Base-by-base conservation (phyloP, 2,888 invertebrate species). In the Pterostichus madidus region DNA sequence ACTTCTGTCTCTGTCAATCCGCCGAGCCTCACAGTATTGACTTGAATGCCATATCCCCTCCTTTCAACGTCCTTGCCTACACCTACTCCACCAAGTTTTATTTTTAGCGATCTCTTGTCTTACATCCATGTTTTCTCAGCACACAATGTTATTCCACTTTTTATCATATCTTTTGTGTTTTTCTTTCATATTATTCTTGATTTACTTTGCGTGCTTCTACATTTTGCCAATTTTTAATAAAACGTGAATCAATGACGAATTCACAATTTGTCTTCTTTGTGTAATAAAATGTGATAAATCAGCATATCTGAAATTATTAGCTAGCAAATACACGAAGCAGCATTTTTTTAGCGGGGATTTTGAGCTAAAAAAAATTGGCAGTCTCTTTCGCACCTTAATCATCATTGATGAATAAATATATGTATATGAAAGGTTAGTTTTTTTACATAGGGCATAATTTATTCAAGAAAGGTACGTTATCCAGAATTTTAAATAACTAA, bases 171-270 rank as follows among this genome's bases (percentile, higher is more conserved):
- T 35, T 64, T 39, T 3, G 32, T 64, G 32, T 35, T 13, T 64
- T 64, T 2, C 35, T 64, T 64, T 64, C 35, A 35, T 61, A 61
- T 61, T 64, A 32, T 64, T 64, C 32, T 35, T 35, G 64, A 64
- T 64, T 64, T 64, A 64, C 32, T 64, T 64, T 64, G 35, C 13
- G 39, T 35, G 31, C 32, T 35, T 61, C 61, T 61, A 11, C 32
- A n/a, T 64, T 64, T 35, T 64, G 64, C 32, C 32, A n/a, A 35
- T 13, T 64, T 32, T 64, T 31, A 64, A 64, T 35, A 64, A 64
- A 32, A 64, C 64, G n/a, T 56, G 15, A 32, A 35, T 5, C 5
- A 31, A 31, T 24, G 24, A 24, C 52, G 31, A 59, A 59, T 59
- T 59, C 11, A 10, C 35, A 64, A 35, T 32, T 32, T 64, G 7